These are phyloP conservation scores for Harpagifer antarcticus DNA, from an alignment of 2,797 vertebrate species.

Conservation along the genomic window DNA sequence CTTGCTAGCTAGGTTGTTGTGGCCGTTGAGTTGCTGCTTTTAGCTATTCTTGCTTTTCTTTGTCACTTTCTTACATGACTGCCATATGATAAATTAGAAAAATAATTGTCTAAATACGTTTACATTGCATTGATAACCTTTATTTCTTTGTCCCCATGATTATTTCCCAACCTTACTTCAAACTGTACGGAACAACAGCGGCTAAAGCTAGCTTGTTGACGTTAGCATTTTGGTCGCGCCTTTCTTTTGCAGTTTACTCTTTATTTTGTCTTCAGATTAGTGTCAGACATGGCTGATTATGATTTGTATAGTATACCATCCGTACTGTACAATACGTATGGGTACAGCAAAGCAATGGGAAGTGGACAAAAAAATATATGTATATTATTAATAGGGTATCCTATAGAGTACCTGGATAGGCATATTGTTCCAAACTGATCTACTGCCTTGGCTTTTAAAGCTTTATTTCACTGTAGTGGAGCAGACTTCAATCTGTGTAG, in stretches of 20 bases:
- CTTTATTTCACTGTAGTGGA: constrained; percentile 19
- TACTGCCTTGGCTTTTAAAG: constrained; percentile 61
- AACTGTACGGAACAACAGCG: background rate
- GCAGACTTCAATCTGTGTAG: constrained; percentile 1
- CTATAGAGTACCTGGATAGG: constrained; percentile 7
- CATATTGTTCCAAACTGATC: constrained; percentile 22
- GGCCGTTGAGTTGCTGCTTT: background rate
- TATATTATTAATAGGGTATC: constrained; percentile 5
- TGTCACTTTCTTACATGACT: background rate
- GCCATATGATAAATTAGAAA: background rate
- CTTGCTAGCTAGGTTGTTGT: background rate
- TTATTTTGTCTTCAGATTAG: background rate
- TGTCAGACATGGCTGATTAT: background rate
- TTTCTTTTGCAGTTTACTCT: constrained; percentile 3
- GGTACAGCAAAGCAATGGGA: constrained; percentile 35
- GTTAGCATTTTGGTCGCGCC: background rate
- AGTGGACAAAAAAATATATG: background rate
- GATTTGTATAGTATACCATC: background rate
- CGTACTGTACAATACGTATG: background rate
- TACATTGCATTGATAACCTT: background rate
- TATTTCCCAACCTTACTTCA: background rate
- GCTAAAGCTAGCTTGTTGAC: background rate
- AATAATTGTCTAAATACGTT: background rate
- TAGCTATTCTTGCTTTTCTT: background rate
- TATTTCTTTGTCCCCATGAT: too few relatives aligned